phyloP scores from a whole-genome alignment of 2,797 vertebrate genomes.

The Sarcoramphus papa region DNA sequence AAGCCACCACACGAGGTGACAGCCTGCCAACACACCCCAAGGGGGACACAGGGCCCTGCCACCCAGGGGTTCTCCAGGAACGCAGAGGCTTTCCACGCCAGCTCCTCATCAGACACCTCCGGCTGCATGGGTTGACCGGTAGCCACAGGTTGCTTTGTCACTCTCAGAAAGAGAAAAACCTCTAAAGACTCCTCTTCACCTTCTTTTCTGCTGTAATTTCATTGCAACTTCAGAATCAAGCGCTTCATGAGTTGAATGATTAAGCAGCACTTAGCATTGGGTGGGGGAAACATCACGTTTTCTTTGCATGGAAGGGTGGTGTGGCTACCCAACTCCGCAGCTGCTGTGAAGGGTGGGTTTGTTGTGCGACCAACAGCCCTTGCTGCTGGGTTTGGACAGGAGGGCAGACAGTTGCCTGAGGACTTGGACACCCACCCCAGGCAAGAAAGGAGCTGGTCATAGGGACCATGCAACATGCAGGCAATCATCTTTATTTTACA shows the following conservation, averaged over 20 bases:
- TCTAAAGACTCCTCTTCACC: background rate
- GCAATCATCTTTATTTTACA: background rate
- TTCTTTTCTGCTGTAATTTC: background rate
- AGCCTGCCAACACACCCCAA: background rate
- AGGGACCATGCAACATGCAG: background rate
- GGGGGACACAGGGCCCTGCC: background rate
- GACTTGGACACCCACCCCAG: background rate
- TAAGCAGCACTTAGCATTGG: background rate
- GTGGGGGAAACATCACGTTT: background rate
- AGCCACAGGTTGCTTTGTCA: background rate
- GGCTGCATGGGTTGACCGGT: background rate
- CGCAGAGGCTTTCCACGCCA: background rate
- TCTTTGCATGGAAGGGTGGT: background rate
- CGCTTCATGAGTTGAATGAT: background rate
- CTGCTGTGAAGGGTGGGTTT: background rate
- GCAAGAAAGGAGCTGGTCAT: background rate
- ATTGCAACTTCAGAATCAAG: background rate
- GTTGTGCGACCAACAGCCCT: background rate
- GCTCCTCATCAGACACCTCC: background rate
- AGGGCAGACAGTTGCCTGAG: background rate
- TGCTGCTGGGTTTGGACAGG: background rate
- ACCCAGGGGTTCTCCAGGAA: background rate
- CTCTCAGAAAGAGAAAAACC: background rate
- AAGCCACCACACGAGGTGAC: background rate
- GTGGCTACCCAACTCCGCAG: background rate